These are phyloP conservation scores for Glaucomys volans DNA, from an alignment of 2,113 vertebrate species.

Conservation along the genomic window DNA sequence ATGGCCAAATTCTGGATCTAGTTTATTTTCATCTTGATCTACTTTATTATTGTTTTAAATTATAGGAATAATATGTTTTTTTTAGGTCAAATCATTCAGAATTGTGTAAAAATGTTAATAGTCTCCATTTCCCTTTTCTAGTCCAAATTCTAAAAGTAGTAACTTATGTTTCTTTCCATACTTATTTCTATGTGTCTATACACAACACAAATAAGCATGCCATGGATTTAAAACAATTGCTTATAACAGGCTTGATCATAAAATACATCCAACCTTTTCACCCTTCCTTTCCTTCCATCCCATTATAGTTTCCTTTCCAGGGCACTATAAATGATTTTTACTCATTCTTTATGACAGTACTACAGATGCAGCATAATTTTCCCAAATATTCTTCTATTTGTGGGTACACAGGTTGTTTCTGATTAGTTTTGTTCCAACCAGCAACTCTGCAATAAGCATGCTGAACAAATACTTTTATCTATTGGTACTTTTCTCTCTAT, in stretches of 20 bases:
- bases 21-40: constrained; percentile 62
- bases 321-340: not conserved
- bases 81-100: constrained; percentile 11
- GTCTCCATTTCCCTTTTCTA: not conserved
- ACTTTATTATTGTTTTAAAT: constrained; percentile 63
- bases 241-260: not conserved
- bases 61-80: constrained; percentile 30
- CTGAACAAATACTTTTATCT: not conserved
- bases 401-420: not conserved
- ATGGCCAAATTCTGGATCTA: constrained; percentile 35
- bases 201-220: not conserved
- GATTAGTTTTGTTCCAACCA: not conserved
- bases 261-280: not conserved
- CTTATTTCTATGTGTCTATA: not conserved
- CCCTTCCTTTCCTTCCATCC: not conserved
- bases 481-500: not conserved
- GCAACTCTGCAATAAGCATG: not conserved
- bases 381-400: not conserved
- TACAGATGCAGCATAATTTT: not conserved
- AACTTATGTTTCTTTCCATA: not conserved
- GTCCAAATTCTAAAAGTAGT: not conserved
- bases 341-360: not conserved
- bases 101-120: constrained; percentile 7
- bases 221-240: not conserved
- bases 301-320: not conserved